Percentiles rank a stretch among this genome's conserved stretches.
Evolutionary conservation across 2,888 invertebrate genomes (phyloP).

Genomic region (Fissipunctia ypsillon): DNA sequence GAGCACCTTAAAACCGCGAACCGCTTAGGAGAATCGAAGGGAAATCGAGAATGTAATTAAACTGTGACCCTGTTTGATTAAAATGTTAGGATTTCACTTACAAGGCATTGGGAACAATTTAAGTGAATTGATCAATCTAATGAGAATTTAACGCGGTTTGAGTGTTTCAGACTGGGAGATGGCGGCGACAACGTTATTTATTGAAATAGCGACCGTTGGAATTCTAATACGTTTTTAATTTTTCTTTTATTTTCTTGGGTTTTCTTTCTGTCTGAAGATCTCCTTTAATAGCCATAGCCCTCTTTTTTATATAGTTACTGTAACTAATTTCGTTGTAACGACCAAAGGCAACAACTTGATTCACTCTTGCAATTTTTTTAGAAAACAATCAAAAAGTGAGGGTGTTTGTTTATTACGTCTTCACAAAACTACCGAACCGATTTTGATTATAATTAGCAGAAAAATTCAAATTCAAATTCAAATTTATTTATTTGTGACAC

Average conservation of each 20-base stretch:
- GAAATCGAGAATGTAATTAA: conserved; percentile 67
- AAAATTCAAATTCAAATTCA: too few species aligned
- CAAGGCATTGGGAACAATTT: conserved; percentile 63
- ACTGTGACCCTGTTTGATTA: conserved; percentile 66
- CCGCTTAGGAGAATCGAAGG: conserved; percentile 44
- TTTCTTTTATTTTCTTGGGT: conserved; percentile 32
- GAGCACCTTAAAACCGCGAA: conserved; percentile 38
- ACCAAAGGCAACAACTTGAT: not conserved
- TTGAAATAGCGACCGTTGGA: conserved; percentile 43
- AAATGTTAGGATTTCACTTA: conserved; percentile 69
- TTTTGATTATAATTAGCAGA: not conserved
- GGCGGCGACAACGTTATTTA: conserved; percentile 58
- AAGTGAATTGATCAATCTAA: conserved; percentile 70
- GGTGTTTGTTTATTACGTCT: not conserved
- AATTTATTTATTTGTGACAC: too few species aligned
- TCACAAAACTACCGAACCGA: not conserved
- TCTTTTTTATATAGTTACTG: not conserved
- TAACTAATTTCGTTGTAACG: not conserved
- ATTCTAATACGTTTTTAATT: conserved; percentile 58
- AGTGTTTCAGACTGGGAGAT: conserved; percentile 26
- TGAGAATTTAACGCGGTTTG: conserved; percentile 68
- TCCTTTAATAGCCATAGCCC: not conserved
- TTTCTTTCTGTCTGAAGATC: conserved; percentile 5
- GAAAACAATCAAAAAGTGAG: not conserved
- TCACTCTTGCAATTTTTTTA: not conserved